Percentiles rank a stretch among this genome's conserved stretches.
phyloP scores from a whole-genome alignment of 2,797 vertebrate species.

The Urocyon cinereoargenteus region DNA sequence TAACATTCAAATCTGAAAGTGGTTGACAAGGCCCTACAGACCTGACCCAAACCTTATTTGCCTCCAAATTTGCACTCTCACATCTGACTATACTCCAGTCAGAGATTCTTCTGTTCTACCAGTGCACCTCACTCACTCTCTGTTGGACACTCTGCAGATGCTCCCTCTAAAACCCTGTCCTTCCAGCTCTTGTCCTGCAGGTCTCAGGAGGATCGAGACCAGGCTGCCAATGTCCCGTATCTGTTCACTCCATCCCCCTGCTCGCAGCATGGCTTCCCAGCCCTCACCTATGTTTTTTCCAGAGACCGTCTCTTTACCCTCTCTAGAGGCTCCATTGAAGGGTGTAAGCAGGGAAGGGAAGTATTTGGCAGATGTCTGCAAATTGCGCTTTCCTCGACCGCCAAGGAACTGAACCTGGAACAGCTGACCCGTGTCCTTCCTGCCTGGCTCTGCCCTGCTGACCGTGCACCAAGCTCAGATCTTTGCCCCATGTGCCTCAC shows the following conservation, averaged over 20 bases:
- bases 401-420: neutral
- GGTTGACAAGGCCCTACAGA: neutral
- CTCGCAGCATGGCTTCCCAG: neutral
- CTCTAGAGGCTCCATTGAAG: neutral
- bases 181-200: neutral
- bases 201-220: neutral
- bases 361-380: neutral
- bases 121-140: neutral
- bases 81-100: neutral
- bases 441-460: neutral
- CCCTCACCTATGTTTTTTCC: neutral
- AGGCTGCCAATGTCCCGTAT: neutral
- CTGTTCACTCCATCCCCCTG: neutral
- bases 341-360: neutral
- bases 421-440: neutral
- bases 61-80: neutral
- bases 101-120: neutral
- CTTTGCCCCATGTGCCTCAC: neutral
- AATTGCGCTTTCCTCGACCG: neutral
- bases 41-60: neutral
- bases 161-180: neutral
- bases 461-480: neutral
- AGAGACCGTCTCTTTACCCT: neutral
- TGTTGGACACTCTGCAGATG: neutral
- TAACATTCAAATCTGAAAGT: constrained; percentile 16